Evolutionary conservation across 2,888 invertebrate genomes (phyloP).

Genomic region (Branchinecta sandiegonensis): DNA sequence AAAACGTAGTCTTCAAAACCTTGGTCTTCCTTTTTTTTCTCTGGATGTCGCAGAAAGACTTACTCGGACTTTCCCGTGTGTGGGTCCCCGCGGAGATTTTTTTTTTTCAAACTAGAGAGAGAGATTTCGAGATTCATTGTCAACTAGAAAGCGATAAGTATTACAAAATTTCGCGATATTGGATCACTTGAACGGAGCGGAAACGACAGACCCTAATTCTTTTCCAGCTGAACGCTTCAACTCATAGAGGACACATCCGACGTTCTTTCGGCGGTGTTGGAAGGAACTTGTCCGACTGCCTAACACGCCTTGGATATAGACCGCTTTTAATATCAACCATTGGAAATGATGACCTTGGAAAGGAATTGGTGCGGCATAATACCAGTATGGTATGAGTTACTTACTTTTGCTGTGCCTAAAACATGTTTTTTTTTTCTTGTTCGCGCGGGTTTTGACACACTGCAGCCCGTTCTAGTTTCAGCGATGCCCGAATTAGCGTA

Average conservation of each 20-base stretch:
- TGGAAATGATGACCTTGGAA: constrained; percentile 47
- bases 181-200: constrained; percentile 43
- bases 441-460: too few species aligned
- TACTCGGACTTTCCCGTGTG: too few species aligned
- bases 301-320: constrained; percentile 51
- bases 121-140: too few species aligned
- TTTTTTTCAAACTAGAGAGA: too few species aligned
- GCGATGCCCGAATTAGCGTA: too few species aligned
- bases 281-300: constrained; percentile 74
- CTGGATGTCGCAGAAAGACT: too few species aligned
- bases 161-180: too few species aligned
- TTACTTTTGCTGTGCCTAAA: neutral
- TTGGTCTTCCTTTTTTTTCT: too few species aligned
- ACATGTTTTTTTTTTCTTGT: neutral
- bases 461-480: too few species aligned
- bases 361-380: constrained; percentile 26
- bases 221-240: constrained; percentile 61
- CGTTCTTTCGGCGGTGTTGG: constrained; percentile 76
- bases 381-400: constrained; percentile 20
- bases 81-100: too few species aligned
- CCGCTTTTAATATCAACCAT: constrained; percentile 58
- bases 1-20: too few species aligned
- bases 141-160: too few species aligned
- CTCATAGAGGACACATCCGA: constrained; percentile 49
- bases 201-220: constrained; percentile 25